A percentile compares a stretch with the other conserved stretches of the same genome.
phyloP scores from a whole-genome alignment of 2,113 vertebrate genomes.

The Chaenocephalus aceratus region DNA sequence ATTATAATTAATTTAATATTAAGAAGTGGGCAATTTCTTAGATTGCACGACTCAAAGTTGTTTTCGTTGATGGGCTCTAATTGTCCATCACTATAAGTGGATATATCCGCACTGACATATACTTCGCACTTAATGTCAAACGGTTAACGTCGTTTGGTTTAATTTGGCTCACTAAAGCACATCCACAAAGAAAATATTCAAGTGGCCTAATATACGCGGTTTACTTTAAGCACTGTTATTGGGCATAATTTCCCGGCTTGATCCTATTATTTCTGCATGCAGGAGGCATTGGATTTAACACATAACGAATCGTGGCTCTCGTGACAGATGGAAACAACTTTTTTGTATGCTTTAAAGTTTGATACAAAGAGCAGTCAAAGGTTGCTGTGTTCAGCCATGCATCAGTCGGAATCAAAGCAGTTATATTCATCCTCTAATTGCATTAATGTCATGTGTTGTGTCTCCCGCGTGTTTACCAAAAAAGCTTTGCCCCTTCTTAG shows the following conservation, averaged over 20 bases:
- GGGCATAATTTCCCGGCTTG: constrained; percentile 1
- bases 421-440: constrained; percentile 77
- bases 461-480: constrained; percentile 78
- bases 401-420: constrained; percentile 64
- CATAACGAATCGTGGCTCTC: background rate
- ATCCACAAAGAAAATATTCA: constrained; percentile 18
- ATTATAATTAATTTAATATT: constrained; percentile 45
- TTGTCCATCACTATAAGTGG: constrained; percentile 10
- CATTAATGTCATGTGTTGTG: constrained; percentile 83
- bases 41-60: background rate
- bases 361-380: constrained; percentile 8
- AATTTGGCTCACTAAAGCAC: constrained; percentile 20
- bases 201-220: background rate
- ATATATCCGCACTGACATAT: constrained; percentile 6
- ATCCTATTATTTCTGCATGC: background rate
- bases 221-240: background rate
- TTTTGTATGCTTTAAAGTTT: background rate
- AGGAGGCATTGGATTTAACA: constrained; percentile 3
- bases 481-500: constrained; percentile 71
- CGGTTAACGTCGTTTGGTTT: background rate
- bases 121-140: constrained; percentile 5
- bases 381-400: constrained; percentile 19
- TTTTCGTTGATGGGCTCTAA: constrained; percentile 1
- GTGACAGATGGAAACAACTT: background rate
- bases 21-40: background rate